These are phyloP conservation scores for Artibeus jamaicensis DNA, from an alignment of 2,797 vertebrate species.

Conservation along the genomic window DNA sequence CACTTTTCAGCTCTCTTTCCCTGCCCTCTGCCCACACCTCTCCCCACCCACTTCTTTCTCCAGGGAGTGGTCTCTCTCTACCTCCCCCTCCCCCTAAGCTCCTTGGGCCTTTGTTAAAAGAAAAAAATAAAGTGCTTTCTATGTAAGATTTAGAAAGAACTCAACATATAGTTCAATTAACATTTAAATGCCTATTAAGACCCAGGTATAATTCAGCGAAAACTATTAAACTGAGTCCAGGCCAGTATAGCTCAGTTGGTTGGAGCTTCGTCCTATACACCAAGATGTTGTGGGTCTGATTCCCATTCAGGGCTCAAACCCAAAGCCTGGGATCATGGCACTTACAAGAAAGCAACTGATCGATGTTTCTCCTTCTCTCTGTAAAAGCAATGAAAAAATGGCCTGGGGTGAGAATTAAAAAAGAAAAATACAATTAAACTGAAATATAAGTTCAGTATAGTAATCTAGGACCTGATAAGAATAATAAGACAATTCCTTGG, in stretches of 20 bases:
- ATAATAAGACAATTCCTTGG: slow-evolving; percentile 40
- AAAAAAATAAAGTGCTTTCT: neutral
- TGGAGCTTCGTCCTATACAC: too few species aligned
- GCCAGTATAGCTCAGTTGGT: too few species aligned
- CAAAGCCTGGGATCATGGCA: too few species aligned
- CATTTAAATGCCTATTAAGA: neutral
- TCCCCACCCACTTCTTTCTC: too few species aligned
- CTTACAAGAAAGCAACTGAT: too few species aligned
- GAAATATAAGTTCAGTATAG: neutral
- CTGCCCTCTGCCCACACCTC: too few species aligned
- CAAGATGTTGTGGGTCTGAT: too few species aligned
- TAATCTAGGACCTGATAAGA: neutral
- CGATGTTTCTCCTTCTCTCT: too few species aligned
- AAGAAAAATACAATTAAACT: neutral
- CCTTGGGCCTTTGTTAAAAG: neutral
- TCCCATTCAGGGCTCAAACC: too few species aligned
- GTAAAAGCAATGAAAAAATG: too few species aligned
- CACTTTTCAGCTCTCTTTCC: neutral
- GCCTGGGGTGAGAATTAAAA: too few species aligned
- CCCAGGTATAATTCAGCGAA: neutral
- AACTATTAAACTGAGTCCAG: neutral
- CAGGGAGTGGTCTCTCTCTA: neutral
- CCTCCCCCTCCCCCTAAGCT: neutral
- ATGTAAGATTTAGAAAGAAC: neutral
- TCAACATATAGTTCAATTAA: neutral